phyloP scores from a whole-genome alignment of 2,113 vertebrate genomes.

The Neoarius graeffei region DNA sequence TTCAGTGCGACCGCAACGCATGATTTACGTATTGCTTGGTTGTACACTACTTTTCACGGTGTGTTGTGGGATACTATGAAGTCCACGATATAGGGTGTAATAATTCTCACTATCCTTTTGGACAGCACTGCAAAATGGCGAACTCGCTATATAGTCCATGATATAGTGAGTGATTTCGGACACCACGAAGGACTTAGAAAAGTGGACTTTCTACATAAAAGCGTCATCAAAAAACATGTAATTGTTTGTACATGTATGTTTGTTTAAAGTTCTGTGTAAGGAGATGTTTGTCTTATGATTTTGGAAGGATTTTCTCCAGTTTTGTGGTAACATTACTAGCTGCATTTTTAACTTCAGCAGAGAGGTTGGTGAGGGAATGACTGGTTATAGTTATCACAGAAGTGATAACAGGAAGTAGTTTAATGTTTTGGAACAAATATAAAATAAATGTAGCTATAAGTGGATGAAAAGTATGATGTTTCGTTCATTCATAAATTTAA shows the following conservation, averaged over 20 bases:
- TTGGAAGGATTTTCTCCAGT: background rate
- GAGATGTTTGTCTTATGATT: background rate
- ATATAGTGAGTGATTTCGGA: too few relatives aligned
- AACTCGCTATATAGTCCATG: too few relatives aligned
- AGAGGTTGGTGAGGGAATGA: background rate
- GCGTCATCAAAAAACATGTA: background rate
- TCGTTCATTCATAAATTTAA: background rate
- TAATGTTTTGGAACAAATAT: too few relatives aligned
- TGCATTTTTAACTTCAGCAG: background rate
- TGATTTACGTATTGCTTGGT: too few relatives aligned
- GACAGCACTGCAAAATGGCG: too few relatives aligned
- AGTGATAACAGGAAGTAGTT: background rate
- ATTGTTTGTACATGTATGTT: background rate
- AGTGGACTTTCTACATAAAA: background rate
- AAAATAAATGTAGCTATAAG: background rate
- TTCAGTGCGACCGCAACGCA: too few relatives aligned
- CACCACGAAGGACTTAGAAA: background rate
- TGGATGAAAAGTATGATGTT: background rate
- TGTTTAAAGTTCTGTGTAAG: background rate
- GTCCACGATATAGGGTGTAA: too few relatives aligned
- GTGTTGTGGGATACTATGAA: too few relatives aligned
- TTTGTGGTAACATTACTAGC: background rate
- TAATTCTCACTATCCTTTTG: too few relatives aligned
- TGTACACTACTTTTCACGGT: too few relatives aligned
- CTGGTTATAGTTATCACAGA: background rate